Evolutionary conservation across 2,888 invertebrate species (phyloP), one percentile per base, ranked within the genome.

Genomic region (Dastarcus helophoroides): DNA sequence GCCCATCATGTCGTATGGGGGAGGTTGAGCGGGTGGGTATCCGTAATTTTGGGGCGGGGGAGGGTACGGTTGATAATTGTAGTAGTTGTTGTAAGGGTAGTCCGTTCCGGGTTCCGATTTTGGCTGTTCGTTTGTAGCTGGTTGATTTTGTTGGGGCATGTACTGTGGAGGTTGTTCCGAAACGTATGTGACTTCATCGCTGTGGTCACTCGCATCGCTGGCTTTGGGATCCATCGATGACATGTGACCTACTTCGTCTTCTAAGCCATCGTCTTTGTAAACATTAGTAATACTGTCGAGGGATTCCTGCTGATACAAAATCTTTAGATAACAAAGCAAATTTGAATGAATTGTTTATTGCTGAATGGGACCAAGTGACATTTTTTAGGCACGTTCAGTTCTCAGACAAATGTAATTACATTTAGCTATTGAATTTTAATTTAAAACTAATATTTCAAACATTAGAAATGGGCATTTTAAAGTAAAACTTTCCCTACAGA

Each of bases 211-310:
- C n/a, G 36, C 36, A 29, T 53, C 52, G 28, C 47, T 43, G 2
- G 32, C 31, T 23, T 19, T 30, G 19, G 29, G 17, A 22, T 29
- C 29, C 4, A 16, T 15, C 3, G 36, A 33, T n/a, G 33, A 46
- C 5, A 40, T 31, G 9, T 44, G 42, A 22, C 41, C 39, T 26
- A 48, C 40, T 26, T 50, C 50, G 30, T 51, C 51, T 12, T 49
- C 47, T 23, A 46, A 33, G 13, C 36, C 43, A 11, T 52, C 50
- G 15, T 54, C 51, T 35, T 60, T 51, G 41, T 50, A 53, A 44
- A 14, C 43, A 42, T 35, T 50, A 3, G 61, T 57, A 31, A 62
- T 61, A 39, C 53, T 58, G 39, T 62, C 59, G 35, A 58, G 47
- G 7, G 59, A 58, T 35, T 60, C 60, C 58, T 60, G 17, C 6